phyloP scores from a whole-genome alignment of 2,113 vertebrate species.

The Apodemus sylvaticus region DNA sequence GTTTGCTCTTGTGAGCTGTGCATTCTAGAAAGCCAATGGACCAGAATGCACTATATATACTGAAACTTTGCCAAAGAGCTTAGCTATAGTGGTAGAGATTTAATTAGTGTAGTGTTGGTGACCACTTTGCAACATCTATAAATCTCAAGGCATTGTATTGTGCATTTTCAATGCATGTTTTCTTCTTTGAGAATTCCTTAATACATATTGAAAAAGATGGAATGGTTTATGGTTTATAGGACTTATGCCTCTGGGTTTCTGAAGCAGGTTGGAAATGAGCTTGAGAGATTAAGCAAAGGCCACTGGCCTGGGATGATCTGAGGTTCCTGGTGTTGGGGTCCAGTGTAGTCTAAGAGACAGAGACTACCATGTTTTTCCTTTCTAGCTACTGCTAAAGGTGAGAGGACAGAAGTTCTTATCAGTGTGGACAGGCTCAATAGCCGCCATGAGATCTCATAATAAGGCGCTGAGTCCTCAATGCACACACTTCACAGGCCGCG shows the following conservation, averaged over 20 bases:
- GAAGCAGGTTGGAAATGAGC: background rate
- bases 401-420: background rate
- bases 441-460: background rate
- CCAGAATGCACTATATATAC: background rate
- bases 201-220: background rate
- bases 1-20: background rate
- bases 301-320: background rate
- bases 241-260: background rate
- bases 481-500: rapidly evolving
- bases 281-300: background rate
- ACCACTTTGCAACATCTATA: background rate
- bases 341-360: background rate
- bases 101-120: background rate
- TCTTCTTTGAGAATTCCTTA: background rate
- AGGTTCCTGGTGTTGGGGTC: background rate
- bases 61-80: background rate
- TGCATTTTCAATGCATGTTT: background rate
- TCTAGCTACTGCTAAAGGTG: background rate
- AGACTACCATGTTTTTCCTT: rapidly evolving
- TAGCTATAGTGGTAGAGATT: background rate
- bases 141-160: background rate
- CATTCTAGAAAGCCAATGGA: background rate
- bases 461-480: rapidly evolving
- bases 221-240: background rate
- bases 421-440: too few relatives aligned